These are phyloP conservation scores for Brachionus koreanus DNA, from an alignment of 1,140 invertebrate genomes.

Conservation along the genomic window DNA sequence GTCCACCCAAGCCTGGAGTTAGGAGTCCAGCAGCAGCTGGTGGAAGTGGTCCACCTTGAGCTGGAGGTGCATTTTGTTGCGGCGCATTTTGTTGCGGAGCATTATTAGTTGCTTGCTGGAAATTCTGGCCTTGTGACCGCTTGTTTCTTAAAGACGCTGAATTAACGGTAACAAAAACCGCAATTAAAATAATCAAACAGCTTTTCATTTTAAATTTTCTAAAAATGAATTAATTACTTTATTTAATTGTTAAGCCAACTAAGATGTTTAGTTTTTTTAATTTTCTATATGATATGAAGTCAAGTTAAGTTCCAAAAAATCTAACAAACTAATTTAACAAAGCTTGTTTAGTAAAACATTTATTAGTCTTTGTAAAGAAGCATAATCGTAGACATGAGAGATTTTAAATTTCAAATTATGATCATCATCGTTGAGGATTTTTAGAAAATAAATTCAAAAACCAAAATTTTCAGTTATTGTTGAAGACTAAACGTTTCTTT, in stretches of 20 bases:
- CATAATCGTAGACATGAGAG: neutral
- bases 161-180: neutral
- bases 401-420: neutral
- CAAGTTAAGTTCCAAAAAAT: neutral
- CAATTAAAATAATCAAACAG: neutral
- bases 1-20: conserved; percentile 17
- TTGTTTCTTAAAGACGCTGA: neutral
- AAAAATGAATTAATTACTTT: neutral
- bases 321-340: neutral
- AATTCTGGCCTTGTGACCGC: neutral
- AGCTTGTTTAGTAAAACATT: neutral
- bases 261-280: neutral
- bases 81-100: neutral
- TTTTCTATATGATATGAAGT: neutral
- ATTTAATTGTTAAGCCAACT: neutral
- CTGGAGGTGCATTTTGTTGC: conserved; percentile 6
- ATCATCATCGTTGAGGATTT: neutral
- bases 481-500: too few species aligned
- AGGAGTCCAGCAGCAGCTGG: neutral
- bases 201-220: conserved; percentile 5
- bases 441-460: neutral
- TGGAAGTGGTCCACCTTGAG: neutral
- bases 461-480: neutral
- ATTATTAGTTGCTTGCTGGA: too few species aligned
- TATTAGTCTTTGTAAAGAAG: neutral